Evolutionary conservation across 2,888 invertebrate genomes (phyloP), one percentile per base, ranked within the genome.

Genomic region (Tolmerus cingulatus): DNA sequence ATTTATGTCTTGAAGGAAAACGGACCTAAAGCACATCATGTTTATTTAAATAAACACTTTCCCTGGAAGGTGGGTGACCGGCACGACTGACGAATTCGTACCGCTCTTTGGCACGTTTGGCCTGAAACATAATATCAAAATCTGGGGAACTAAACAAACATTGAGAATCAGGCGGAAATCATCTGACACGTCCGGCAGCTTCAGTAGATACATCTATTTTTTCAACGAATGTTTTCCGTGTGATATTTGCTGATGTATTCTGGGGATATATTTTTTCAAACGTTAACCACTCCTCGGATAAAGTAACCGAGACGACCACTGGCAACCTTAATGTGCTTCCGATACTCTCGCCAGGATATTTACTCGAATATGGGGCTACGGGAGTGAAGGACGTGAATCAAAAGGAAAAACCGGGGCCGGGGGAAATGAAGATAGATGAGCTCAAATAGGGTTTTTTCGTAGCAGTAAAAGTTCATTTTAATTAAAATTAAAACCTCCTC

Each of bases 401-500:
- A 85, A 85, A 77, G 19, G 51, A 76, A 51, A 77, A 55, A 34
- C 46, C 46, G 55, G 43, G 23, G 40, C 37, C 40, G 57, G 78
- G 82, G 76, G 86, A 88, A 88, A 88, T 87, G 87, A 88, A 88
- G 88, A 88, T 88, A 81, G 86, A 88, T 88, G 88, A 87, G 87
- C 85, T 55, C 85, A 81, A 87, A 87, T 86, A 79, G 85, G 78
- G 86, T 57, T 86, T 82, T 77, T 88, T 88, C 88, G 79, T 85
- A 76, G 85, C 86, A 76, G 87, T 87, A 88, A 88, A 88, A 88
- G 87, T 88, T 87, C 88, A 88, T 88, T 88, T 88, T 88, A 88
- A 88, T 88, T 88, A 87, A 87, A 88, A 88, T 88, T 87, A 88
- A 88, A 88, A 87, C 87, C 88, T 87, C 87, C 87, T 88, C 87